phyloP scores from a whole-genome alignment of 2,113 vertebrate species.

The Globicephala melas region DNA sequence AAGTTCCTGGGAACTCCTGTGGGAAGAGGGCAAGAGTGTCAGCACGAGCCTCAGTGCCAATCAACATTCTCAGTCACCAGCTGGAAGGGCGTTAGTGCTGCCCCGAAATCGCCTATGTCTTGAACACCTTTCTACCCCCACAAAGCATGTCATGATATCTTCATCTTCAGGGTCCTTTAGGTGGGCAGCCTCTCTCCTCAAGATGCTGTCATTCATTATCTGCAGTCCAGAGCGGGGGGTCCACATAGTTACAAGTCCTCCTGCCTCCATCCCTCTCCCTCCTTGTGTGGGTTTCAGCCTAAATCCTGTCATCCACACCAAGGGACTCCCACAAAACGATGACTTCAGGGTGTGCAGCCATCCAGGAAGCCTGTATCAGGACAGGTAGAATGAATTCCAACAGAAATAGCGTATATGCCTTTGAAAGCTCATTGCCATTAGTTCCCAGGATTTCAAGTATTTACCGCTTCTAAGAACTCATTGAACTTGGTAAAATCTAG shows the following conservation, averaged over 20 bases:
- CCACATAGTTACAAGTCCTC: neutral
- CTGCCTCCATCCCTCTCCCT: neutral
- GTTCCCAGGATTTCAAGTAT: neutral
- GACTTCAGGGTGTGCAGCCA: neutral
- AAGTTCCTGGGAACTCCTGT: neutral
- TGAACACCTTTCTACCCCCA: neutral
- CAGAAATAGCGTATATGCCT: neutral
- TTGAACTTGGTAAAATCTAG: neutral
- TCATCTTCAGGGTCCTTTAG: slow-evolving; percentile 70
- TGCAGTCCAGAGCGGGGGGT: neutral
- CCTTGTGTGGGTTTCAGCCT: neutral
- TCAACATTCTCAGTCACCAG: neutral
- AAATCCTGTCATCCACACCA: neutral
- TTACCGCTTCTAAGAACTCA: neutral
- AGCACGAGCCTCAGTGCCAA: neutral
- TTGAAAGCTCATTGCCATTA: neutral
- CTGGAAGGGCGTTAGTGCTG: neutral
- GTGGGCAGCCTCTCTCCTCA: slow-evolving; percentile 14
- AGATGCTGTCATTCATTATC: neutral
- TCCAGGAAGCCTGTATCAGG: neutral
- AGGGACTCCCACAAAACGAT: neutral
- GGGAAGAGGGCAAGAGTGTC: neutral
- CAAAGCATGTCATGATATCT: slow-evolving; percentile 56
- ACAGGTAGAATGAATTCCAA: neutral
- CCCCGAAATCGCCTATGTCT: neutral